Evolutionary conservation across 2,888 invertebrate genomes (phyloP), one percentile per base, ranked within the genome.

Genomic region (Lasius platythorax): DNA sequence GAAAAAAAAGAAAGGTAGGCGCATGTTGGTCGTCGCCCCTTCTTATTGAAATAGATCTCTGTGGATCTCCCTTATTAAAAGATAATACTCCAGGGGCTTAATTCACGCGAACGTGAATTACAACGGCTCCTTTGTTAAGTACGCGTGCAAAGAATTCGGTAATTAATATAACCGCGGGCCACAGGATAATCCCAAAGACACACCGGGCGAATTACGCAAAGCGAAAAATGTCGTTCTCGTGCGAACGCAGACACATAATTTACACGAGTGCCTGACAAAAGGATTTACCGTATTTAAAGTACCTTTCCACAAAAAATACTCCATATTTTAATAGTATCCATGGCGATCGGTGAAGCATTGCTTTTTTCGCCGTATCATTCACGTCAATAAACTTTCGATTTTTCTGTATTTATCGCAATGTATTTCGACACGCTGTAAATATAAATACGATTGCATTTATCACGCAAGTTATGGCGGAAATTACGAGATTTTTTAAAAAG

Each of bases 31-130:
- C 46, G 40, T 61, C 85, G 82, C 70, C 82, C 79, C 74, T 68
- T 81, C 88, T 87, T 87, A 89, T 89, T 91, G 87, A 89, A 88
- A 88, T 78, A 37, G 79, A 88, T 91, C 86, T 18, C 90, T 23
- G 23, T 86, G 87, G 90, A 92, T 92, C 90, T 88, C 84, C 78
- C 91, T 91, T 92, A 92, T 92, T 92, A 92, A 93, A 93, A 90
- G 90, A 92, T 92, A 92, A 92, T 92, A 91, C 91, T 91, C 88
- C 87, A 58, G 73, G 75, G 87, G 87, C 88, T 92, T 87, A 90
- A 91, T 92, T 90, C 85, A 85, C 82, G 23, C 72, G 63, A 64
- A 81, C 79, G 85, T 30, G 83, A 90, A 90, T 89, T 84, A 83
- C 83, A 76, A 70, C 81, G 61, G 72, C 82, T 83, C 74, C 82